Base-by-base conservation (phyloP, 2,888 invertebrate species). In the Synergus gifuensis region DNA sequence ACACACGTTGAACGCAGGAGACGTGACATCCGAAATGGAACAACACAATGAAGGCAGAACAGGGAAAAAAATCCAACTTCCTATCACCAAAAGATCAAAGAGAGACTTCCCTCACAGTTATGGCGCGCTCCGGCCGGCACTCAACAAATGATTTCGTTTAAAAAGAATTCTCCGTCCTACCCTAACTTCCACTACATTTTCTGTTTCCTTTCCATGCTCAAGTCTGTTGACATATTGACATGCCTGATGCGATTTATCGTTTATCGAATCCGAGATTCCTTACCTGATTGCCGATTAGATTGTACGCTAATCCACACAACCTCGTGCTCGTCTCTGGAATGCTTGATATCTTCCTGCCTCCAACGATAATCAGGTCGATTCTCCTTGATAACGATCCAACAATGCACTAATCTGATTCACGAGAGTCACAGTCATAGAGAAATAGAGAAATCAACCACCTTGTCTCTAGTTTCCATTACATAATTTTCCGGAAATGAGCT, bases 201-300 rank as follows among this genome's bases (percentile, higher is more conserved):
- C 49, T 36, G 36, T 36, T 36, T 36, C 11, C 2, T 73, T 54
- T 73, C 11, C 7, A 67, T 22, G 8, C 22, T 67, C 12, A 12
- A 44, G 0, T 8, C 14, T 46, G 36, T 69, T 69, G 69, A 69
- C 69, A 49, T 49, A 18, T 28, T 14, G 14, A 46, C 16, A 69
- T 42, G 12, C 22, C n/a, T 16, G 40, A 28, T 11, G 40, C 36
- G 4, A 28, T 22, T 22, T n/a, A 54, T 16, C 46, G 28, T 28
- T 73, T 40, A 54, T 73, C 73, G 16, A 73, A 54, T 36, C 4
- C 73, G n/a, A 54, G 60, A 82, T 80, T 69, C 80, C 85, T 83
- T 85, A 86, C 86, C 85, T 85, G 84, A 84, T 85, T 84, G 83
- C 78, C 77, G 84, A 86, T 83, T 83, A 81, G 82, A 84, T 83